Base-by-base conservation (phyloP, 2,888 invertebrate genomes). In the Tenthredo distinguenda region DNA sequence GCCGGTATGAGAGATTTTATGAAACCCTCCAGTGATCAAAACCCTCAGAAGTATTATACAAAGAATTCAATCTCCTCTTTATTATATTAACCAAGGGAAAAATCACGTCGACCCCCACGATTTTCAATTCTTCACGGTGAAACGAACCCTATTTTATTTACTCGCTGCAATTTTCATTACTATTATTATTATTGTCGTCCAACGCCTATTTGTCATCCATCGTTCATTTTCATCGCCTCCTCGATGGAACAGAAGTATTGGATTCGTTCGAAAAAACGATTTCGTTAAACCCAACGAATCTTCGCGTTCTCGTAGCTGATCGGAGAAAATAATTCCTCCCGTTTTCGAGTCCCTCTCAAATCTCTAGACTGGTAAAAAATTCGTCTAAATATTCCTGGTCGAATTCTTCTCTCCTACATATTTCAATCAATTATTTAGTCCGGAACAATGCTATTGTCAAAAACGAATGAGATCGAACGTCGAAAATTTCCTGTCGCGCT, bases 1-100 rank as follows among this genome's bases (percentile, higher is more conserved):
- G 43, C 18, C n/a, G 21, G 21, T 74, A 15, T 68, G 31, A 68
- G 10, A 18, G 43, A 74, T 74, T 74, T 74, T 43, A 10, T 1
- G 34, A 71, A 37, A n/a, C n/a, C 55, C n/a, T 50, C 34, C 34
- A 71, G 18, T 71, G 71, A 71, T 71, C 71, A 21, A 26, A 62
- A 62, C 62, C 62, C 62, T 62, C 62, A 62, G 62, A 62, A 62
- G 62, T 26, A 62, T 26, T 62, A 55, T 62, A 21, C 26, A 62
- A 26, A 62, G 62, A 62, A 62, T 62, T 62, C 62, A 62, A 62
- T 26, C 26, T 26, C 10, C 26, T 26, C 62, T 62, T 62, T 21
- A 62, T 62, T 62, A 62, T 26, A 62, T 12, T 62, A 62, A 62
- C 3, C 12, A 21, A 62, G 21, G 10, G 62, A 62, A 62, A 62